These are phyloP conservation scores for Ladona fulva DNA, from an alignment of 1,140 invertebrate genomes.

Conservation along the genomic window DNA sequence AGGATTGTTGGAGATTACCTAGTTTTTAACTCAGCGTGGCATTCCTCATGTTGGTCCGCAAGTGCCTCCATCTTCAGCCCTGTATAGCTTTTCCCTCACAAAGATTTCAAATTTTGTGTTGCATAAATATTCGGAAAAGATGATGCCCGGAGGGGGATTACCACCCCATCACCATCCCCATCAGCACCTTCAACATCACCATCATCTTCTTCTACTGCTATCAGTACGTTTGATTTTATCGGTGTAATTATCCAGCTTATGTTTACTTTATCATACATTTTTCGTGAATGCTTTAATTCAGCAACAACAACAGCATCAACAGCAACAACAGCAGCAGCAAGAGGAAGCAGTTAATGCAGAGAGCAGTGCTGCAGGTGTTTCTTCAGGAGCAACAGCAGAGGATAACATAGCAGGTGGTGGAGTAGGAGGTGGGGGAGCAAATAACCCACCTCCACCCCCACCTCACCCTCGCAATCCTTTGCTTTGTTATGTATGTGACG, in stretches of 20 bases:
- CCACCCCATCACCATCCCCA: not conserved
- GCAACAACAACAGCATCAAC: not conserved
- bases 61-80: not conserved
- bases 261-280: not conserved
- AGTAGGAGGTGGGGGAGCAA: conserved; percentile 14
- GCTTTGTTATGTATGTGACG: conserved; percentile 54
- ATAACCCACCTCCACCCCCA: conserved; percentile 19
- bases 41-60: not conserved
- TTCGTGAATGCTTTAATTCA: not conserved
- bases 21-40: not conserved
- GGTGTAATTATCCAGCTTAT: not conserved
- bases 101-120: not conserved
- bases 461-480: conserved; percentile 45
- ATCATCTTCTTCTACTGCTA: not conserved
- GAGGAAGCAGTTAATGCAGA: not conserved
- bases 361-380: not conserved
- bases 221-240: not conserved
- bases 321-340: not conserved
- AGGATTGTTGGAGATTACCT: too few relatives aligned
- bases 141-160: not conserved
- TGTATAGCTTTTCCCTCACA: not conserved
- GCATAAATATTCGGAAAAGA: not conserved
- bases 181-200: conserved; percentile 2
- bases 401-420: not conserved
- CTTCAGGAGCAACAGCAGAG: not conserved